Percentiles rank a stretch among this genome's conserved stretches.
phyloP scores from a whole-genome alignment of 2,888 invertebrate genomes.

The Scaeva pyrastri region DNA sequence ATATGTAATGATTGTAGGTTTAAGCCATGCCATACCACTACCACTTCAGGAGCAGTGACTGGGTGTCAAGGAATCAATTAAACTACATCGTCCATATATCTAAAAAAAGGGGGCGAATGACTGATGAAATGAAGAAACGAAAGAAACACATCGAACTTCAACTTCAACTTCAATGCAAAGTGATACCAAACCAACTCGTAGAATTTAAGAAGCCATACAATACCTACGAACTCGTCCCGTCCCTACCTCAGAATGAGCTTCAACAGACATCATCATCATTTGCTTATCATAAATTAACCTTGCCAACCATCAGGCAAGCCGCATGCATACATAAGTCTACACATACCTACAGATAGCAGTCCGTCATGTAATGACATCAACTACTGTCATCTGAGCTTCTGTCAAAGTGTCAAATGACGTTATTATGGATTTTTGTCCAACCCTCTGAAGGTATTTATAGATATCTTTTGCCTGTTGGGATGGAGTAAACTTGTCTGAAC shows the following conservation, averaged over 20 bases:
- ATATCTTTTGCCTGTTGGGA: not conserved
- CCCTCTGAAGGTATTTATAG: not conserved
- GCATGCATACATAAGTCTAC: too few species aligned
- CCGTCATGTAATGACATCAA: constrained; percentile 16
- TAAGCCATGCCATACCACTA: not conserved
- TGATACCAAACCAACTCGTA: constrained; percentile 42
- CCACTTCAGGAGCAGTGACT: constrained; percentile 57
- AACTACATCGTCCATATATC: constrained; percentile 54
- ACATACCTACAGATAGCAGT: not conserved
- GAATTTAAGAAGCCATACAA: constrained; percentile 65
- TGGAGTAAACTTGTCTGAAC: too few species aligned
- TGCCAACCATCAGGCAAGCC: constrained; percentile 46
- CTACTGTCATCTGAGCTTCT: constrained; percentile 65
- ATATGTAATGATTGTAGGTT: constrained; percentile 18
- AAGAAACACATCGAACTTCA: not conserved
- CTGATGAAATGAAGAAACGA: not conserved
- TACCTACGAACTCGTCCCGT: not conserved
- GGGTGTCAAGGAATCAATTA: constrained; percentile 76
- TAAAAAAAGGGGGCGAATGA: constrained; percentile 14
- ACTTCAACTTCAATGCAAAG: constrained; percentile 22
- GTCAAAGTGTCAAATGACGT: constrained; percentile 62
- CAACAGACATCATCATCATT: constrained; percentile 61
- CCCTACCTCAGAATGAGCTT: not conserved
- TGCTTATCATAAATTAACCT: constrained; percentile 72
- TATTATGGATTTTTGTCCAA: constrained; percentile 33